phyloP scores from a whole-genome alignment of 2,113 vertebrate genomes.

The Rhinolophus sinicus region DNA sequence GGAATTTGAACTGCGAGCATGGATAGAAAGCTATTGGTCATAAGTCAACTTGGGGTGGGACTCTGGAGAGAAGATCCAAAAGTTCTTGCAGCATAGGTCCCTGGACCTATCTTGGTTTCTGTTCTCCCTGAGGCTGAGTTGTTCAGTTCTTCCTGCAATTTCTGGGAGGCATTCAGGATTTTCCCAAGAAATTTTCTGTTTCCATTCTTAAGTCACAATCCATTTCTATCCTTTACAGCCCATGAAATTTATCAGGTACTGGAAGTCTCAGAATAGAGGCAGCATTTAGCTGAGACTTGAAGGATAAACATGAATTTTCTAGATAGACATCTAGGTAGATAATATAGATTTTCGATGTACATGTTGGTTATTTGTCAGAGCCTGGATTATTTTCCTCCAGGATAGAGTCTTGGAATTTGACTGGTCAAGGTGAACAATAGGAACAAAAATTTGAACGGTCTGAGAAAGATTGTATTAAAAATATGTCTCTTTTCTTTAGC shows the following conservation, averaged over 20 bases:
- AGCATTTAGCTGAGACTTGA: background rate
- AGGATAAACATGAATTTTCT: background rate
- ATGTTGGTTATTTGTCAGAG: background rate
- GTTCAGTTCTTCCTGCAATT: background rate
- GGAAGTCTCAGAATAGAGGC: background rate
- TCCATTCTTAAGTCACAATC: background rate
- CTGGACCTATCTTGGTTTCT: background rate
- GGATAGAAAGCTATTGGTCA: background rate
- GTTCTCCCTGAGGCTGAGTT: background rate
- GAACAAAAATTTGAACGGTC: background rate
- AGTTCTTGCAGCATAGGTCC: background rate
- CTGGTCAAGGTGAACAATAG: background rate
- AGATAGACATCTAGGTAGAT: background rate
- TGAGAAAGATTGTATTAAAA: background rate
- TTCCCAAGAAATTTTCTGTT: background rate
- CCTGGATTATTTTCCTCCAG: background rate
- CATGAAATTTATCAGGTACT: background rate
- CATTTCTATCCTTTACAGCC: background rate
- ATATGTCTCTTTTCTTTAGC: background rate
- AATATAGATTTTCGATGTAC: background rate
- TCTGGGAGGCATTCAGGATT: background rate
- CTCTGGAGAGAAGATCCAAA: background rate
- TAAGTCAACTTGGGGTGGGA: background rate
- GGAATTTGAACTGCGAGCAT: background rate
- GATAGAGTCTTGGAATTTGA: background rate